Base-by-base conservation (phyloP, 2,113 vertebrate species). In the Oriolus oriolus region DNA sequence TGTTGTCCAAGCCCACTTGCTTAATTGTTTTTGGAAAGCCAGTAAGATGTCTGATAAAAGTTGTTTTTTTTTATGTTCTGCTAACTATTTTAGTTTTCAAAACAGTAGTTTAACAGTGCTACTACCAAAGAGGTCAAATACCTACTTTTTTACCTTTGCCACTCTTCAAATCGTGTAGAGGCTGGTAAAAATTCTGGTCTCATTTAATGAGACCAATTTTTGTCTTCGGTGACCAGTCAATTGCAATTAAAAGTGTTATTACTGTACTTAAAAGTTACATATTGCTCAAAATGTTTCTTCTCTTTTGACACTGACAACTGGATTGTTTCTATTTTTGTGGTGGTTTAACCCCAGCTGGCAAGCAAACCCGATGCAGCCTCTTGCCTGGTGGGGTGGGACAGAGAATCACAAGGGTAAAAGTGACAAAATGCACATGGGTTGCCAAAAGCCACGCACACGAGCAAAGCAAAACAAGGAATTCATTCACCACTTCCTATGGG, bases 1-100 rank as follows among this genome's bases (percentile, higher is more conserved):
- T 99, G 57, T 95, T 97, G 53, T 98, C 98, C 44, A 99, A 99
- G 96, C 99, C 99, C 27, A 91, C 97, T 52, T 99, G 99, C 93
- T 98, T 99, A 45, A 81, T 98, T 74, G 80, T 99, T 76, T 94
- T 99, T 94, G 99, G 99, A 90, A 99, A 98, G 96, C 99, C 99
- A 89, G 99, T 99, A 98, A 98, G 98, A 96, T 82, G 37, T 92
- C 52, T 56, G n/a, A 93, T 59, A 82, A 61, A 64, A 18, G 4
- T 10, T 33, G 73, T 41, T 90, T 42, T 28, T 84, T 73, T 56
- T 35, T 26, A 60, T 90, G 70, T 30, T 52, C 75, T 83, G 12
- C 30, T 92, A 60, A 66, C 4, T 26, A 47, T 78, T 88, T 90
- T 59, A 47, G 8, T 89, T 69, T 73, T 88, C 47, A 63, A 93